A percentile compares a stretch with the other conserved stretches of the same genome.
phyloP scores from a whole-genome alignment of 2,113 vertebrate genomes.

The Cervus canadensis region DNA sequence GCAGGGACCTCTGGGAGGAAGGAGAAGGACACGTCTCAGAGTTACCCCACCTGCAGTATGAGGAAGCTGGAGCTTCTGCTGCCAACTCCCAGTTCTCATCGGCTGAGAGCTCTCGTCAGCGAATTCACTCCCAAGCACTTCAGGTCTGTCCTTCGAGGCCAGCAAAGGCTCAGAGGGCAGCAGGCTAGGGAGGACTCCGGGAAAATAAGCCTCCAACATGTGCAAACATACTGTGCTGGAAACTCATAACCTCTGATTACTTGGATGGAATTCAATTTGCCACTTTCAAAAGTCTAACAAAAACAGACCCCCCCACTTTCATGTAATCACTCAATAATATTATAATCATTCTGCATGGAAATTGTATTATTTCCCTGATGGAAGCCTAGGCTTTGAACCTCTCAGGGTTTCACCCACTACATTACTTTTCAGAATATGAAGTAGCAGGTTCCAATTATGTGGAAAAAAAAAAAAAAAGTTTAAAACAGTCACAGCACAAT shows the following conservation, averaged over 20 bases:
- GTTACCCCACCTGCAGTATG: background rate
- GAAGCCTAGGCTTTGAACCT: slow-evolving; percentile 39
- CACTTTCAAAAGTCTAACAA: slow-evolving; percentile 55
- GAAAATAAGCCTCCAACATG: background rate
- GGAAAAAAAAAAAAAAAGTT: background rate
- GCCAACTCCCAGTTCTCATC: background rate
- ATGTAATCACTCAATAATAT: slow-evolving; percentile 56
- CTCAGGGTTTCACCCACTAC: slow-evolving; percentile 10
- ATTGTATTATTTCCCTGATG: slow-evolving; percentile 58
- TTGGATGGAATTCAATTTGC: slow-evolving; percentile 58
- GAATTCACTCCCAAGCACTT: background rate
- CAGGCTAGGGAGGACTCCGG: background rate
- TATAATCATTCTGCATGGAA: slow-evolving; percentile 55
- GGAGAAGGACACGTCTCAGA: background rate
- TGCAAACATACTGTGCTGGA: background rate
- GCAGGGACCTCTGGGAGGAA: background rate
- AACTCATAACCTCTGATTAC: slow-evolving; percentile 19
- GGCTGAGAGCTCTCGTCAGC: background rate
- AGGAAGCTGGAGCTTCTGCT: background rate
- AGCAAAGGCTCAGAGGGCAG: background rate
- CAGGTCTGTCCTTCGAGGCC: background rate
- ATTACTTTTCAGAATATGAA: slow-evolving; percentile 57
- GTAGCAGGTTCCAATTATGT: slow-evolving; percentile 69
- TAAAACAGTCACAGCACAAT: slow-evolving; percentile 52
- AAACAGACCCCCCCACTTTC: slow-evolving; percentile 22